A percentile compares a stretch with the other conserved stretches of the same genome.
These are phyloP conservation scores for Panagrolaimus sp. DNA, from an alignment of 1,140 invertebrate species.

Conservation along the genomic window DNA sequence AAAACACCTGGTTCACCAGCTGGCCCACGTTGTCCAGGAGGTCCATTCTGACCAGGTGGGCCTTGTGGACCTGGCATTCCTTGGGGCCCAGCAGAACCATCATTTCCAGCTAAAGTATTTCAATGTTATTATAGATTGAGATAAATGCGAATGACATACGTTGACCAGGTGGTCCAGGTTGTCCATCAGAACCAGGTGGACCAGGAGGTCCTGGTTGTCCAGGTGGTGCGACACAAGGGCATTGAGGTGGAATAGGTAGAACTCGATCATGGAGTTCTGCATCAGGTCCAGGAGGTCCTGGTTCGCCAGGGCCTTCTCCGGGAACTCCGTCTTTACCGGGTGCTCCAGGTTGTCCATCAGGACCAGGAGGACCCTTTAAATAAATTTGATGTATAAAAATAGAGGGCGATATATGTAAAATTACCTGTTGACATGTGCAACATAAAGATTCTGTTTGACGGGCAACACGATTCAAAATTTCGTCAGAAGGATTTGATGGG, in stretches of 20 bases:
- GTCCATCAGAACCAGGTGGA: conserved; percentile 48
- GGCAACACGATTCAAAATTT: conserved; percentile 39
- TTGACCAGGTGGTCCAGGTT: conserved; percentile 49
- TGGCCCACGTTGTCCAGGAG: conserved; percentile 47
- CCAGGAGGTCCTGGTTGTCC: conserved; percentile 49
- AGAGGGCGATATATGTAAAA: background rate
- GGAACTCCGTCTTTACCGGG: conserved; percentile 24
- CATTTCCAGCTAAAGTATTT: conserved; percentile 48
- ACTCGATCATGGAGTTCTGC: conserved; percentile 57
- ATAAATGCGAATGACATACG: conserved; percentile 15
- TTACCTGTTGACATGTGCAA: conserved; percentile 40
- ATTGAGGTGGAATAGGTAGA: conserved; percentile 57
- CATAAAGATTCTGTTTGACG: conserved; percentile 52
- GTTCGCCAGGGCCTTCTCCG: conserved; percentile 23
- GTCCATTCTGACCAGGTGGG: conserved; percentile 40
- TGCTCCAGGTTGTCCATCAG: conserved; percentile 50
- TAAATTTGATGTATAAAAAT: background rate
- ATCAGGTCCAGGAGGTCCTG: conserved; percentile 52
- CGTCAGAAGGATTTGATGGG: conserved; percentile 21
- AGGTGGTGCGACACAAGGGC: conserved; percentile 44
- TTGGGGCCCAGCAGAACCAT: conserved; percentile 35
- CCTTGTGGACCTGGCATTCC: conserved; percentile 36
- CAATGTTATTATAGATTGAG: conserved; percentile 9
- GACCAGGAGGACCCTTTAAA: conserved; percentile 57
- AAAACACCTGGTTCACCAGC: conserved; percentile 53